A percentile compares a stretch with the other conserved stretches of the same genome.
phyloP scores from a whole-genome alignment of 2,113 vertebrate genomes.

The Chunga burmeisteri region DNA sequence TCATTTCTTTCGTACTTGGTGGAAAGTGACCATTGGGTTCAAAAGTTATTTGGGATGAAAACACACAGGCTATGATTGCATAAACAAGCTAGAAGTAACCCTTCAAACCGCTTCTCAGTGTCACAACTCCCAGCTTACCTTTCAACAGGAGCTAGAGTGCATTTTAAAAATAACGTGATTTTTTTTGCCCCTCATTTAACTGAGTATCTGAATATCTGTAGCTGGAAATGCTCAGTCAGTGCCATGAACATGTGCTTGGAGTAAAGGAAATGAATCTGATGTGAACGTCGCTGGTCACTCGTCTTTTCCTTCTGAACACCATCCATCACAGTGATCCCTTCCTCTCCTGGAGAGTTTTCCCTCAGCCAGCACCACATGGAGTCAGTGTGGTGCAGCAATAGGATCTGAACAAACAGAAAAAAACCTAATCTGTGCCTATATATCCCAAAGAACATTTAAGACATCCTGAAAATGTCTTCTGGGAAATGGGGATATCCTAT shows the following conservation, averaged over 20 bases:
- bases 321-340: background rate
- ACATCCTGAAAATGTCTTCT: background rate
- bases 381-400: slow-evolving; percentile 56
- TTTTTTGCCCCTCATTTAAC: background rate
- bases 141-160: background rate
- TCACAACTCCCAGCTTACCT: background rate
- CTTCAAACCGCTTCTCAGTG: background rate
- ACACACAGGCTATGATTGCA: background rate
- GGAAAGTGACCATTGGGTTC: background rate
- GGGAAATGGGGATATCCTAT: background rate
- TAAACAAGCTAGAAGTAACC: background rate
- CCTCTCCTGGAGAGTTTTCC: background rate
- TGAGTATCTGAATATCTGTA: background rate
- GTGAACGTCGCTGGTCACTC: background rate
- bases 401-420: background rate
- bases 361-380: slow-evolving; percentile 39
- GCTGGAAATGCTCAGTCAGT: background rate
- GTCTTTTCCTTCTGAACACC: background rate
- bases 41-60: background rate
- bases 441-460: background rate
- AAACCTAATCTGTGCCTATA: background rate
- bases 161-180: background rate
- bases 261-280: background rate
- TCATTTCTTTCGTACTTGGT: background rate
- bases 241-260: background rate